phyloP scores from a whole-genome alignment of 2,797 vertebrate genomes.

The Alcedo quadribrachys region DNA sequence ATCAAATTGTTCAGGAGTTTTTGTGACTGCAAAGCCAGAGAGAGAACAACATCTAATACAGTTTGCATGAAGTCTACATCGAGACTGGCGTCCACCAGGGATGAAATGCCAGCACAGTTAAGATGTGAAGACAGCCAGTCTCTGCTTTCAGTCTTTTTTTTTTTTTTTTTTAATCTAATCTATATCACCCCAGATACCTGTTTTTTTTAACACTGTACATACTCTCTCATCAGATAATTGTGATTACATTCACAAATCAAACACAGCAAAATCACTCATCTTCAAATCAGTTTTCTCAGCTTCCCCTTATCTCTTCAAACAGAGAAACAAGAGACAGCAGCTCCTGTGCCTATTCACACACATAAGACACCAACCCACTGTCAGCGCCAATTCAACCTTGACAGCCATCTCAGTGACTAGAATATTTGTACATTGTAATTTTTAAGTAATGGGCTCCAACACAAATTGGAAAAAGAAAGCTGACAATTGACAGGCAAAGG shows the following conservation, averaged over 20 bases:
- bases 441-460: conserved; percentile 66
- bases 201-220: neutral
- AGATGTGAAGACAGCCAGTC: neutral
- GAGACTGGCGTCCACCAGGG: conserved; percentile 26
- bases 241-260: conserved; percentile 46
- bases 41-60: neutral
- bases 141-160: neutral
- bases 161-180: neutral
- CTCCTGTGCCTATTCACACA: conserved; percentile 31
- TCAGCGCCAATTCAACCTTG: conserved; percentile 54
- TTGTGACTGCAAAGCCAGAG: neutral
- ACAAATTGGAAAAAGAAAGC: conserved; percentile 61
- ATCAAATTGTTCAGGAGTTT: neutral
- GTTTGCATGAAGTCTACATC: conserved; percentile 16
- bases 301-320: conserved; percentile 16
- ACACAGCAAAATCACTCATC: conserved; percentile 44
- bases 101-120: conserved; percentile 3
- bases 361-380: conserved; percentile 16
- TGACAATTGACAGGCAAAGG: conserved; percentile 67
- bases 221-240: conserved; percentile 20
- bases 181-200: neutral
- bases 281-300: conserved; percentile 27
- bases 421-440: conserved; percentile 65
- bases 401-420: conserved; percentile 49
- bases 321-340: conserved; percentile 37